Conservation (phyloP, 1,140 invertebrate genomes). For the Drosophila leontia region DNA sequence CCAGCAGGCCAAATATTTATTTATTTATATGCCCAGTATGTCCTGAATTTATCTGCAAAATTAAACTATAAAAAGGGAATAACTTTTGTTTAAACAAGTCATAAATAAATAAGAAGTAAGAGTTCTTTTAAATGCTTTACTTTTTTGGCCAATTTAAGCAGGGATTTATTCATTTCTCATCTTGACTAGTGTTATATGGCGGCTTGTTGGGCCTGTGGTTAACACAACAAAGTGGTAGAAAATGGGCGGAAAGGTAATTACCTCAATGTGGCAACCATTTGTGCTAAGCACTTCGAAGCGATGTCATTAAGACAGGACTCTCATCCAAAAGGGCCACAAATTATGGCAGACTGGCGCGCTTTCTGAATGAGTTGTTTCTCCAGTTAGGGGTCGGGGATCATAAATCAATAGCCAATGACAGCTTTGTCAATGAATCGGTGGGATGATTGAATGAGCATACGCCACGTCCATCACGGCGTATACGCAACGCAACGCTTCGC, state of each 20-base stretch:
- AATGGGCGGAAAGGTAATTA: conserved; percentile 55
- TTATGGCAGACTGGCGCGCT: conserved; percentile 54
- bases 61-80: background rate
- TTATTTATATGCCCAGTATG: conserved; percentile 1
- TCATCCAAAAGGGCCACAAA: conserved; percentile 50
- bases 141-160: background rate
- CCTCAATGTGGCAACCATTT: conserved; percentile 62
- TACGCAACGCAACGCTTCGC: conserved; percentile 59
- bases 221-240: conserved; percentile 51
- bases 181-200: background rate
- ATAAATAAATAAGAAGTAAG: background rate
- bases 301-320: conserved; percentile 54
- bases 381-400: conserved; percentile 13
- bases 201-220: conserved; percentile 57
- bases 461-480: conserved; percentile 56
- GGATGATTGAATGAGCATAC: conserved; percentile 68
- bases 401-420: conserved; percentile 62
- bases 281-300: conserved; percentile 44
- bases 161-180: background rate
- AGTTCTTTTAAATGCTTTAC: background rate
- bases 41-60: background rate
- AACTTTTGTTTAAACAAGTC: conserved; percentile 3
- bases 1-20: conserved; percentile 3
- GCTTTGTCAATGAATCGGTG: conserved; percentile 59
- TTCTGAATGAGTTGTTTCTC: conserved; percentile 55